Base-by-base conservation (phyloP, 2,888 invertebrate genomes). In the Hyppa rectilinea region DNA sequence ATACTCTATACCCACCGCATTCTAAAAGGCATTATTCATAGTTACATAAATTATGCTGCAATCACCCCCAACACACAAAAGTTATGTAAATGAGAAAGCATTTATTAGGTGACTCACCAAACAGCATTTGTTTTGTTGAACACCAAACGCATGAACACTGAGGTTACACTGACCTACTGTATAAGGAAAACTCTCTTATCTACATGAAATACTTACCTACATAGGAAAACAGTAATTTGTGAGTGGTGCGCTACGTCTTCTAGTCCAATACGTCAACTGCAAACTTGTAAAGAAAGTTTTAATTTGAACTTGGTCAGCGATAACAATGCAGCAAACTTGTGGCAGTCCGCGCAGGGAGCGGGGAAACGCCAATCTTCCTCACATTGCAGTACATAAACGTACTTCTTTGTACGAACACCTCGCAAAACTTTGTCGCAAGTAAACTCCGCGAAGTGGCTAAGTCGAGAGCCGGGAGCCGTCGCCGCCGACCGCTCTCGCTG, bases 381-480 rank as follows among this genome's bases (percentile, higher is more conserved):
- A 91, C 90, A 89, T 92, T 93, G 93, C 94, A 94, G 93, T 95
- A 93, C 92, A 92, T 92, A 92, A 89, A 89, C 92, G 92, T 93
- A 94, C 93, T 96, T 95, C 94, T 95, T 93, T 93, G 93, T 94
- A 94, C 93, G 93, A 95, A 93, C 92, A 94, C 92, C 94, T 94
- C 92, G 92, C 90, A 93, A 96, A 95, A 96, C 92, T 96, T 96
- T 95, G 89, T 90, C 87, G 85, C 88, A 96, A 96, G 95, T 95
- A 94, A 96, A 96, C 95, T 95, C 93, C 87, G 87, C 85, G 83
- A 90, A 90, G 87, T 87, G 84, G 81, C 87, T 84, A 87, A 86
- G 89, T 88, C 87, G 85, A 84, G 83, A 86, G 88, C 86, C 88
- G 81, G 87, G 87, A 84, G 86, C 85, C 88, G 88, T 77, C 86